Conservation (phyloP, 1,140 invertebrate genomes). For the Drosophila pectinifera region DNA sequence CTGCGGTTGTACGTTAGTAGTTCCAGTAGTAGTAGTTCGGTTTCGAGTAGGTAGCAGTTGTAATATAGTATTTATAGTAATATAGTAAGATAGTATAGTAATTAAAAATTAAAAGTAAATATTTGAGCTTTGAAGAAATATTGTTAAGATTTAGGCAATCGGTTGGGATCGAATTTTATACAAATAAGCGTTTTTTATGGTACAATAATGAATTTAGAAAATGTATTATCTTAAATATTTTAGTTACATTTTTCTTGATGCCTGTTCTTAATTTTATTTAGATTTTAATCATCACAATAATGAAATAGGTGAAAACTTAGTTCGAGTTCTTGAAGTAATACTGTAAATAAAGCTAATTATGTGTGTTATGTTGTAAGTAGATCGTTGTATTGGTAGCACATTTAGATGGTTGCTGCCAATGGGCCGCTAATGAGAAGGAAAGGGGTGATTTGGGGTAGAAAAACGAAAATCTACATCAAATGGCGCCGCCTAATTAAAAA, state of each 20-base stretch:
- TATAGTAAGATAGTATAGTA: too few species aligned
- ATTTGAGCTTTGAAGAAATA: too few species aligned
- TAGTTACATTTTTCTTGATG: too few species aligned
- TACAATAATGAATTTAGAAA: too few species aligned
- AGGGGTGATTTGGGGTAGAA: constrained; percentile 8
- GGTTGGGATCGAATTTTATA: too few species aligned
- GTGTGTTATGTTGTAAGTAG: background rate
- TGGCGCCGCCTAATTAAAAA: constrained; percentile 75
- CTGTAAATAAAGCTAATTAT: constrained; percentile 1
- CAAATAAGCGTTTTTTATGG: too few species aligned
- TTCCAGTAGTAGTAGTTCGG: constrained; percentile 51
- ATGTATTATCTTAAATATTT: too few species aligned
- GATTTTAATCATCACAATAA: background rate
- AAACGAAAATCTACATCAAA: constrained; percentile 50
- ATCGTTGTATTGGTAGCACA: constrained; percentile 31
- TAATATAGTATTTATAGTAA: constrained; percentile 8
- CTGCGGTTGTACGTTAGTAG: constrained; percentile 25
- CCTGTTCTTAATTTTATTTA: too few species aligned
- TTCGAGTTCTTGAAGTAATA: background rate
- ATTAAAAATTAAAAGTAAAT: too few species aligned
- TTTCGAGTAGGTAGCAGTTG: constrained; percentile 26
- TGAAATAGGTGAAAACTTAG: background rate
- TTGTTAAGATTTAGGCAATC: too few species aligned
- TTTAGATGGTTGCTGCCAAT: constrained; percentile 9
- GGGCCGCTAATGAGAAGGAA: constrained; percentile 19